A percentile compares a stretch with the other conserved stretches of the same genome.
Evolutionary conservation across 2,797 vertebrate genomes (phyloP).

Genomic region (Tolypeutes matacus): DNA sequence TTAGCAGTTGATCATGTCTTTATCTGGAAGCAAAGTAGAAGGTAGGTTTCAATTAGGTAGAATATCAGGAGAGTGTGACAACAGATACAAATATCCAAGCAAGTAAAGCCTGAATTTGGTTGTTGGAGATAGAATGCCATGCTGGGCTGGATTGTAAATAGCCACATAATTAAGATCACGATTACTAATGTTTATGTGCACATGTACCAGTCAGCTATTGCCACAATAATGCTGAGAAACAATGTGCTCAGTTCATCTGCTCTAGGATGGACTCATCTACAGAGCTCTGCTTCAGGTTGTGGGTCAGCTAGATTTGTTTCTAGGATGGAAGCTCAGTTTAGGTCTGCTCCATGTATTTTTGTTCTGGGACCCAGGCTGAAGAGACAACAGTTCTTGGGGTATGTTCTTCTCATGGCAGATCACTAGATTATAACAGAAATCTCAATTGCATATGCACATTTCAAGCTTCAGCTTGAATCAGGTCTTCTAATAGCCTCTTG

Average conservation of each 20-base stretch:
- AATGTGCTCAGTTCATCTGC: neutral
- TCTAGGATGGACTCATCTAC: neutral
- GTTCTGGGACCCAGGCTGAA: neutral
- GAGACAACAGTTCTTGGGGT: neutral
- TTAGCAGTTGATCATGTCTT: neutral
- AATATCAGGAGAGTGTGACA: neutral
- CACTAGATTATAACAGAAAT: neutral
- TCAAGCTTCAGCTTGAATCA: neutral
- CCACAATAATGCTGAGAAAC: neutral
- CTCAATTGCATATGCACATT: neutral
- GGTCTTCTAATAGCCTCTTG: neutral
- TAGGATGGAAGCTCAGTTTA: neutral
- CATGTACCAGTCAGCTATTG: neutral
- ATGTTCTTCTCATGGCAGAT: neutral
- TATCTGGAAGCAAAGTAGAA: neutral
- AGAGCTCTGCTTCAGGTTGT: neutral
- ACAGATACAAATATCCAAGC: neutral
- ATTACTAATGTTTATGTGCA: neutral
- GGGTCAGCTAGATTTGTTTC: neutral
- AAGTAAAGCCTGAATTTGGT: neutral
- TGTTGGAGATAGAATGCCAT: neutral
- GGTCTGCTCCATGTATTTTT: neutral
- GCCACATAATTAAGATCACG: neutral
- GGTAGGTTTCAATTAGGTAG: neutral
- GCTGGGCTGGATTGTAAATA: neutral